A percentile compares a stretch with the other conserved stretches of the same genome.
phyloP scores from a whole-genome alignment of 2,113 vertebrate species.

The Dicerorhinus sumatrensis region DNA sequence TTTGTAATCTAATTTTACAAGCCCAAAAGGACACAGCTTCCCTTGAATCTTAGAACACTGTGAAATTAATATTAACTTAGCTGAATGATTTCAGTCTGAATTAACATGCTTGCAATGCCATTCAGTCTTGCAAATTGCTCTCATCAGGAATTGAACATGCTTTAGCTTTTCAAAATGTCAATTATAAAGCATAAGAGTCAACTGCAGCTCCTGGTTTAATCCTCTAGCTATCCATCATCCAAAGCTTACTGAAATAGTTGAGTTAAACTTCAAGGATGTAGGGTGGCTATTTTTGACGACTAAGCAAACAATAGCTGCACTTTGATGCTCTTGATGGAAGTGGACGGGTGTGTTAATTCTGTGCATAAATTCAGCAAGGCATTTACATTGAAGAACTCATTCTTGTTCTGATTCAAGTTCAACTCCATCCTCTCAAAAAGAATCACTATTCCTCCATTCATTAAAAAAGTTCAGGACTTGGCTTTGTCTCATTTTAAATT shows the following conservation, averaged over 20 bases:
- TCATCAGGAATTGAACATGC: constrained; percentile 12
- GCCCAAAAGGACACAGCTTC: not conserved
- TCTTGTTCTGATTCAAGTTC: constrained; percentile 38
- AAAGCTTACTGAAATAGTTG: not conserved
- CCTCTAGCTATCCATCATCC: not conserved
- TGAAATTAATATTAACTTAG: constrained; percentile 21
- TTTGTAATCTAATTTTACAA: constrained; percentile 35
- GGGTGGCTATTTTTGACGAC: not conserved
- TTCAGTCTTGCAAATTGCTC: constrained; percentile 38
- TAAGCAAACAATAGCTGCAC: constrained; percentile 35
- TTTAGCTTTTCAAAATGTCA: constrained; percentile 66
- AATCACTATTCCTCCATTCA: not conserved
- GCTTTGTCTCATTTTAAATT: constrained; percentile 33
- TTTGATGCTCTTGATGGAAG: not conserved
- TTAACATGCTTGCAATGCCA: constrained; percentile 17
- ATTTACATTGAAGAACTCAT: not conserved
- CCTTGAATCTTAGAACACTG: constrained; percentile 10
- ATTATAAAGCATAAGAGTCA: not conserved
- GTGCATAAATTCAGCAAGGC: not conserved
- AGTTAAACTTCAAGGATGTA: constrained; percentile 12
- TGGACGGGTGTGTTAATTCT: not conserved
- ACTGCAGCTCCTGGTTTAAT: not conserved
- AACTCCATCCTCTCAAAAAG: not conserved
- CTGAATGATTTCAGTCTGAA: constrained; percentile 56
- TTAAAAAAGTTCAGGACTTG: not conserved